These are phyloP conservation scores for Carassius auratus DNA, from an alignment of 2,113 vertebrate species.

Conservation along the genomic window DNA sequence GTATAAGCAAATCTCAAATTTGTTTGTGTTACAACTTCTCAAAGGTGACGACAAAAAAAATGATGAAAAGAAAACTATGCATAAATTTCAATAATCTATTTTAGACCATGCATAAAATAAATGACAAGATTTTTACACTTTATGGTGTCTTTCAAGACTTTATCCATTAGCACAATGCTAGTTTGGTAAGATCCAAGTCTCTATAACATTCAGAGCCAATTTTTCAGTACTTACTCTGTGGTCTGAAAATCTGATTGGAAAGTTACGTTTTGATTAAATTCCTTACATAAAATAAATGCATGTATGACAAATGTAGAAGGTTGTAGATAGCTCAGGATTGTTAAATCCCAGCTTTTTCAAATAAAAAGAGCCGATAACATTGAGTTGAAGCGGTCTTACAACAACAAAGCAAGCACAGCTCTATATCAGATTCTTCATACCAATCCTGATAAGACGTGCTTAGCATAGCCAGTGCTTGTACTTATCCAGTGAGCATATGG, in stretches of 20 bases:
- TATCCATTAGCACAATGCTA: too few species aligned
- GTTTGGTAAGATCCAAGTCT: too few species aligned
- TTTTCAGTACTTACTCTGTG: not conserved
- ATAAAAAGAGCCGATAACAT: not conserved
- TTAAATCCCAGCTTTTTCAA: not conserved
- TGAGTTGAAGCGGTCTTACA: not conserved
- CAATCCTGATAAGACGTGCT: conserved; percentile 22
- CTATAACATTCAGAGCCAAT: too few species aligned
- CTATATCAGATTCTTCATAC: not conserved
- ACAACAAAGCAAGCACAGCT: not conserved
- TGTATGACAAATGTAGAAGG: not conserved
- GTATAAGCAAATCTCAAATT: not conserved
- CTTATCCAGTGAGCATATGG: conserved; percentile 69
- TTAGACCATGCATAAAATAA: not conserved
- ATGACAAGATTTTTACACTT: not conserved
- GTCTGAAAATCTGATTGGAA: not conserved
- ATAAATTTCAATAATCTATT: not conserved
- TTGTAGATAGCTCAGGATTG: not conserved
- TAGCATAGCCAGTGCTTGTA: conserved; percentile 5
- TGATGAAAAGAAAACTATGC: not conserved
- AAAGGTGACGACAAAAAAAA: not conserved
- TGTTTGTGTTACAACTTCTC: too few species aligned
- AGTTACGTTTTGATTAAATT: not conserved
- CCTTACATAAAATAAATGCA: not conserved
- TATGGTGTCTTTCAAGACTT: too few species aligned